Evolutionary conservation across 1,140 invertebrate genomes (phyloP), one percentile per base, ranked within the genome.

Genomic region (Scaptomyza pallida): DNA sequence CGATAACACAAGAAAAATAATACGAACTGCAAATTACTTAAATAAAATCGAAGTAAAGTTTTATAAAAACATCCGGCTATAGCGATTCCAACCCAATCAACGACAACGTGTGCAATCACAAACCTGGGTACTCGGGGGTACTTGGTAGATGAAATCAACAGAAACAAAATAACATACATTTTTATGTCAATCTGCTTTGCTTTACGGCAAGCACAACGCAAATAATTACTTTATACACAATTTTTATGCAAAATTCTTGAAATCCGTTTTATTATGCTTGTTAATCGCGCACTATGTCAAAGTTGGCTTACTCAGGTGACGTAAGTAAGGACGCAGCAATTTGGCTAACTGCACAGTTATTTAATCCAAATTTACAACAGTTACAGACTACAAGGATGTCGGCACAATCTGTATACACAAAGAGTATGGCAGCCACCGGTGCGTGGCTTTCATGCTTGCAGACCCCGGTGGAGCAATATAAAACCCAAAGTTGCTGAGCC

Each of bases 261-360:
- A 64, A 60, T 13, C 54, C 57, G 23, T 47, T 54, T 33, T 81
- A 86, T 63, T 62, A 86, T 86, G 81, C 82, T 86, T 61, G 59
- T 82, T 48, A 77, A 80, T 74, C 82, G 35, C 72, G 91, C 69
- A 45, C 72, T 89, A 47, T 89, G 85, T 72, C 80, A 72, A 60
- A 80, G 80, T 43, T 89, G 80, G 85, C 60, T 70, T 43, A 59
- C 73, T 52, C 85, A 89, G 56, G 77, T 89, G 75, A 75, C 86
- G 85, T 89, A 80, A 89, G 86, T 89, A 86, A 75, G 77, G 57
- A 45, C 10, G 17, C n/a, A 16, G 3, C 3, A 3, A 19, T 9
- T 9, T 43, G 15, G 16, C 5, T 6, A 23, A 15, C 17, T 17
- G n/a, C 17, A 19, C 26, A 15, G 23, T 12, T 44, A 4, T 15